Conservation (phyloP, 2,113 vertebrate species). For the Balaenoptera acutorostrata region DNA sequence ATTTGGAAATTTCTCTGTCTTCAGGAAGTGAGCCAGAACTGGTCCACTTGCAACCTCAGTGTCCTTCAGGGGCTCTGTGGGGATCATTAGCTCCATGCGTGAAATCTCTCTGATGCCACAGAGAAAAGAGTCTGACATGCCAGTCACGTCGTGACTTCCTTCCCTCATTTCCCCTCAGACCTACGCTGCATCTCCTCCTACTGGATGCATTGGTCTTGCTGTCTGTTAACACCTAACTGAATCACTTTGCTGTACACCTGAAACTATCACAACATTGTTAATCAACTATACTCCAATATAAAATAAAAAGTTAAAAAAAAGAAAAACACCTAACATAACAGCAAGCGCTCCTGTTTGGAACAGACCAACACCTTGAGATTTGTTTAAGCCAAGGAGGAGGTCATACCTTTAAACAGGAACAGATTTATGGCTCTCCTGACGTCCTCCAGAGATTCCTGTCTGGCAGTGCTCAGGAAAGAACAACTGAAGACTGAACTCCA, state of each 20-base stretch:
- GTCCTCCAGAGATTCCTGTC: slow-evolving; percentile 7
- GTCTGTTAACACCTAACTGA: neutral
- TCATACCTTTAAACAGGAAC: slow-evolving; percentile 36
- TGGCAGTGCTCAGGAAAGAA: neutral
- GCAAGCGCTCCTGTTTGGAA: neutral
- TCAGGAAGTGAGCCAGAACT: neutral
- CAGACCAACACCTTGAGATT: slow-evolving; percentile 1
- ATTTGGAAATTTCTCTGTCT: slow-evolving; percentile 6
- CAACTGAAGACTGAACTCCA: slow-evolving; percentile 12
- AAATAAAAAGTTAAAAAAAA: too few relatives aligned
- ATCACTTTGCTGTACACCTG: too few relatives aligned
- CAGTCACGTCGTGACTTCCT: neutral
- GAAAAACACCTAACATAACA: neutral
- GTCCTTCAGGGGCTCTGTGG: neutral
- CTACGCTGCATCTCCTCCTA: neutral
- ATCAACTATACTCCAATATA: too few relatives aligned
- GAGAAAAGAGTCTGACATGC: neutral
- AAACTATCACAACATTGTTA: too few relatives aligned
- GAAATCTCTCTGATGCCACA: neutral
- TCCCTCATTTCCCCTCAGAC: neutral
- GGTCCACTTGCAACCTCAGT: neutral
- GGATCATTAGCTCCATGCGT: neutral
- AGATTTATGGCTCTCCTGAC: slow-evolving; percentile 32
- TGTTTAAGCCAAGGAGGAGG: slow-evolving; percentile 9
- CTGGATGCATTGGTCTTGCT: neutral